Percentiles rank a stretch among this genome's conserved stretches.
Evolutionary conservation across 2,797 vertebrate species (phyloP).

Genomic region (Rhinoraja longicauda): DNA sequence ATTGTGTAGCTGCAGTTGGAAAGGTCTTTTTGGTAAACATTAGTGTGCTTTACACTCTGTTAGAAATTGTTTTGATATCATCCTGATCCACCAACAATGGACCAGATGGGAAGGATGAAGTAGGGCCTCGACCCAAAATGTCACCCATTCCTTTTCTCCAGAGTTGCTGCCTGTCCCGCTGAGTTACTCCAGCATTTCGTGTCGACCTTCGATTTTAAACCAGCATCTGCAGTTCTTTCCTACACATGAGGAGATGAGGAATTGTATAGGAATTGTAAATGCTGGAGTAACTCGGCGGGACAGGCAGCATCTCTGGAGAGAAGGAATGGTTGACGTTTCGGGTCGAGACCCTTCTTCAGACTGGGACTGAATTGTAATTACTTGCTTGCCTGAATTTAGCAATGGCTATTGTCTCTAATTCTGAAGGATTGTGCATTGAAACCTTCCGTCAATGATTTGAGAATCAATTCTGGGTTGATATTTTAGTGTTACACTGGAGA

Average conservation of each 20-base stretch:
- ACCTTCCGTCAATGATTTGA: not conserved
- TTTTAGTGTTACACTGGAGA: not conserved
- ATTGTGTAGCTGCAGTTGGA: not conserved
- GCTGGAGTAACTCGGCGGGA: too few species aligned
- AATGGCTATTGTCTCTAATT: not conserved
- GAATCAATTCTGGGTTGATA: not conserved
- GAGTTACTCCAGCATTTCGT: too few species aligned
- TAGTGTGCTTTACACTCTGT: not conserved
- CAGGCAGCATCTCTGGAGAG: too few species aligned
- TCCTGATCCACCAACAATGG: not conserved
- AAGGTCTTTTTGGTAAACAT: not conserved
- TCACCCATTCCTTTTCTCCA: too few species aligned
- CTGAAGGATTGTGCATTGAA: not conserved
- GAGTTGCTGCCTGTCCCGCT: too few species aligned
- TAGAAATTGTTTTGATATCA: not conserved
- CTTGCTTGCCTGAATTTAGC: not conserved
- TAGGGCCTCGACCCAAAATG: too few species aligned
- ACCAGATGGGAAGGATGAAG: not conserved
- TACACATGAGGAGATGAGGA: too few species aligned
- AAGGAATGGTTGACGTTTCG: too few species aligned
- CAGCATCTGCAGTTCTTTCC: too few species aligned
- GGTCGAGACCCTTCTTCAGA: too few species aligned
- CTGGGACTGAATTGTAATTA: not conserved
- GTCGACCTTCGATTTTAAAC: too few species aligned
- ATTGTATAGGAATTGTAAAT: too few species aligned